These are phyloP conservation scores for Ernsta delagoae DNA, from an alignment of 2,888 invertebrate genomes.

Conservation along the genomic window DNA sequence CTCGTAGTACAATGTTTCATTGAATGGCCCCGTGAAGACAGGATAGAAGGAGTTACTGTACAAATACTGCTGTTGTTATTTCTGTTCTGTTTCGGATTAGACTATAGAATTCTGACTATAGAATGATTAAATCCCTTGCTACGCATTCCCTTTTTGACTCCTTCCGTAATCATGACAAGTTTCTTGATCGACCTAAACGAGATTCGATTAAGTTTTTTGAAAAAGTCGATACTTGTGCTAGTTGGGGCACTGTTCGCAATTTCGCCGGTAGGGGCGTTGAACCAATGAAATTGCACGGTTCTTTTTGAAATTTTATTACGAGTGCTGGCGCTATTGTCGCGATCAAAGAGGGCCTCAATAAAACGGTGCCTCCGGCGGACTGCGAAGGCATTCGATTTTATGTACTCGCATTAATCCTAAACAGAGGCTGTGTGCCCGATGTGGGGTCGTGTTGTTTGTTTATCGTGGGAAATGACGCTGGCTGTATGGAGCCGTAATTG, in stretches of 20 bases:
- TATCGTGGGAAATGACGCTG: constrained; percentile 23
- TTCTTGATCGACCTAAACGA: too few species aligned
- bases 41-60: too few species aligned
- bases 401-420: constrained; percentile 47
- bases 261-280: constrained; percentile 50
- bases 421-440: constrained; percentile 32
- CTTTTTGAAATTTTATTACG: constrained; percentile 58
- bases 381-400: constrained; percentile 46
- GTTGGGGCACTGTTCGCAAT: constrained; percentile 49
- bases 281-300: constrained; percentile 64
- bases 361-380: constrained; percentile 49
- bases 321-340: constrained; percentile 51
- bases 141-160: too few species aligned
- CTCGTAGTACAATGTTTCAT: too few species aligned
- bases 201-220: not conserved
- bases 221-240: not conserved
- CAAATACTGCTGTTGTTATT: too few species aligned
- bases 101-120: too few species aligned
- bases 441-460: constrained; percentile 19
- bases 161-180: too few species aligned
- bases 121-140: too few species aligned
- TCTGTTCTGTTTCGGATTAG: too few species aligned
- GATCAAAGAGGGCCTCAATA: constrained; percentile 57
- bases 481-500: constrained; percentile 7
- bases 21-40: too few species aligned